phyloP scores from a whole-genome alignment of 2,113 vertebrate genomes.

The Menura novaehollandiae region DNA sequence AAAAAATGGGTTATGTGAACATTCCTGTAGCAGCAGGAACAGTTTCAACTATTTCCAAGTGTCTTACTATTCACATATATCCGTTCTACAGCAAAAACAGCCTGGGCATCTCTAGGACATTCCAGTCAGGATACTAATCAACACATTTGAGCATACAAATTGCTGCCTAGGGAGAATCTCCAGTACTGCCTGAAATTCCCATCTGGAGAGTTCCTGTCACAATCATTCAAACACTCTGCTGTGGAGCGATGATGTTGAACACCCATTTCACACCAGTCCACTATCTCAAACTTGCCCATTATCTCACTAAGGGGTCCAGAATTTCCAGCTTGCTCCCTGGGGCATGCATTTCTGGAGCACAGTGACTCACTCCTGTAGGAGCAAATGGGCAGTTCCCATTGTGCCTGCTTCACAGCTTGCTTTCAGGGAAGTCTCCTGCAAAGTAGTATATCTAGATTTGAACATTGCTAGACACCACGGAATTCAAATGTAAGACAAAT shows the following conservation, averaged over 20 bases:
- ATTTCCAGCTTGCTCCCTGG: not conserved
- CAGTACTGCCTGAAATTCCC: not conserved
- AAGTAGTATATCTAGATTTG: not conserved
- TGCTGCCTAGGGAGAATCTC: not conserved
- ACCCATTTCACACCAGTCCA: not conserved
- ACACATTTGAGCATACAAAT: not conserved
- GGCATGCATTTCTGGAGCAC: not conserved
- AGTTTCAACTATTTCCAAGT: not conserved
- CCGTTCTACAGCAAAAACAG: not conserved
- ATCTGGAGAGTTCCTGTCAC: not conserved
- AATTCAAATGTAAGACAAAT: not conserved
- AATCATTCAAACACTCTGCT: not conserved
- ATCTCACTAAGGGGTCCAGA: not conserved
- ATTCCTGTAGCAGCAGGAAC: not conserved
- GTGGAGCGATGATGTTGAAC: not conserved
- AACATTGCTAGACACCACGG: not conserved
- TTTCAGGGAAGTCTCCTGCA: not conserved
- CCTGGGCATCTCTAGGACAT: not conserved
- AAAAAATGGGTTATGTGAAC: not conserved
- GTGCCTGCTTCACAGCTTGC: not conserved
- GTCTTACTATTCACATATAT: not conserved
- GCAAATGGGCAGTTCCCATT: not conserved
- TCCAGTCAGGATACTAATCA: not conserved
- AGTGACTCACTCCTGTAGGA: not conserved
- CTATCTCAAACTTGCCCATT: not conserved